These are phyloP conservation scores for Anniella stebbinsi DNA, from an alignment of 2,797 vertebrate genomes.

Conservation along the genomic window DNA sequence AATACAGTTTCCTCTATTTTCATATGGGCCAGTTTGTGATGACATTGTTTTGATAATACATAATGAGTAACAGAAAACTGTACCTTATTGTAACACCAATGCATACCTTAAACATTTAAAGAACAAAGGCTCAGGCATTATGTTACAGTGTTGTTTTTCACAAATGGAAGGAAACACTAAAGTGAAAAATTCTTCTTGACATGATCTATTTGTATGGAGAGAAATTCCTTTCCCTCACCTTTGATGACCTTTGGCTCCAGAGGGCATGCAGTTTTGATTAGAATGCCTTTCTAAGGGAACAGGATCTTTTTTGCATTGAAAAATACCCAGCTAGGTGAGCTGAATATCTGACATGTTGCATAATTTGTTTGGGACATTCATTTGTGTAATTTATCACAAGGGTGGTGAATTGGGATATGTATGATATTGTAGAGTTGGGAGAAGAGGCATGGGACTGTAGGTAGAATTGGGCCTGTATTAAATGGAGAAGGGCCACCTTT, in stretches of 20 bases:
- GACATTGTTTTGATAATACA: neutral
- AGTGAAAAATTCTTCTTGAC: neutral
- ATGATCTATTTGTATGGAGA: neutral
- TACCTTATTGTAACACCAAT: neutral
- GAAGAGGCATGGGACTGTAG: neutral
- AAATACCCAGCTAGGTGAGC: neutral
- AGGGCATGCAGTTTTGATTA: neutral
- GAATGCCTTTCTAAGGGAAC: neutral
- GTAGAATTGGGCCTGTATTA: neutral
- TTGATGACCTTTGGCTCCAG: constrained; percentile 7
- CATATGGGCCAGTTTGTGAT: neutral
- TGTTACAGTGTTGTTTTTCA: neutral
- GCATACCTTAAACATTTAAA: neutral
- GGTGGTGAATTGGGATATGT: neutral
- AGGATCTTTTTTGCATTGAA: neutral
- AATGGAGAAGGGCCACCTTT: neutral
- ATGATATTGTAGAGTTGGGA: neutral
- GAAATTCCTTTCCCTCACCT: constrained; percentile 23
- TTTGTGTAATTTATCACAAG: neutral
- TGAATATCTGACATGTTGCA: neutral
- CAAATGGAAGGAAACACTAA: constrained; percentile 3
- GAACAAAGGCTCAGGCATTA: neutral
- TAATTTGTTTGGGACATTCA: neutral
- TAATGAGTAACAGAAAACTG: neutral
- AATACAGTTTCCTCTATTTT: neutral